Evolutionary conservation across 2,797 vertebrate genomes (phyloP).

Genomic region (Pangasius macronema): DNA sequence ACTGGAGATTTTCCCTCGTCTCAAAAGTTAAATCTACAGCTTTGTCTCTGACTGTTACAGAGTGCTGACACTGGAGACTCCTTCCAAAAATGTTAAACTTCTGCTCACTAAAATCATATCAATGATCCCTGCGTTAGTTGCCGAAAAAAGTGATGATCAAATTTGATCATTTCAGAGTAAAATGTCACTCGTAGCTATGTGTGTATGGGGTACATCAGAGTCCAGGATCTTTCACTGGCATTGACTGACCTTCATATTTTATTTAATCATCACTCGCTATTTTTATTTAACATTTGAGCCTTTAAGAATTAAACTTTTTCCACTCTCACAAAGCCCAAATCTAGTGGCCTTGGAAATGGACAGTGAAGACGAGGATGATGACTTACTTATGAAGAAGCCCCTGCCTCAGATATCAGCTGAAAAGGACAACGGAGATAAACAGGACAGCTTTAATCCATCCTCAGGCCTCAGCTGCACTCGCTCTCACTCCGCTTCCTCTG

Average conservation of each 20-base stretch:
- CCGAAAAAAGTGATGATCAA: background rate
- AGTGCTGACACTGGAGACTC: background rate
- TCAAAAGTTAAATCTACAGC: background rate
- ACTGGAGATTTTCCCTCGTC: background rate
- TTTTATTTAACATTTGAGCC: background rate
- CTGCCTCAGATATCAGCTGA: constrained; percentile 60
- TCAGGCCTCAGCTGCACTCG: constrained; percentile 71
- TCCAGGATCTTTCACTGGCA: background rate
- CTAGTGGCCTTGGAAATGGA: constrained; percentile 88
- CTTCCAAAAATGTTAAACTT: background rate
- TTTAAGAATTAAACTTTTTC: background rate
- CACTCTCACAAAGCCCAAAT: constrained; percentile 75
- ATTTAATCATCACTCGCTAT: background rate
- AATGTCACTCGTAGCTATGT: background rate
- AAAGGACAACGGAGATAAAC: constrained; percentile 68
- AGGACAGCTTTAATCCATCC: constrained; percentile 62
- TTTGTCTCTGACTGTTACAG: background rate
- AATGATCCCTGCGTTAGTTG: background rate
- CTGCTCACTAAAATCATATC: background rate
- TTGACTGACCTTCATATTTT: background rate
- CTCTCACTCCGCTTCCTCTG: constrained; percentile 76
- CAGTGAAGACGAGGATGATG: constrained; percentile 76
- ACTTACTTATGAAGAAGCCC: constrained; percentile 62
- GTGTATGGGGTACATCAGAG: background rate
- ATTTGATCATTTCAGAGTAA: background rate